Percentiles rank a stretch among this genome's conserved stretches.
Conservation (phyloP, 2,113 vertebrate genomes). For the Diadophis punctatus region DNA sequence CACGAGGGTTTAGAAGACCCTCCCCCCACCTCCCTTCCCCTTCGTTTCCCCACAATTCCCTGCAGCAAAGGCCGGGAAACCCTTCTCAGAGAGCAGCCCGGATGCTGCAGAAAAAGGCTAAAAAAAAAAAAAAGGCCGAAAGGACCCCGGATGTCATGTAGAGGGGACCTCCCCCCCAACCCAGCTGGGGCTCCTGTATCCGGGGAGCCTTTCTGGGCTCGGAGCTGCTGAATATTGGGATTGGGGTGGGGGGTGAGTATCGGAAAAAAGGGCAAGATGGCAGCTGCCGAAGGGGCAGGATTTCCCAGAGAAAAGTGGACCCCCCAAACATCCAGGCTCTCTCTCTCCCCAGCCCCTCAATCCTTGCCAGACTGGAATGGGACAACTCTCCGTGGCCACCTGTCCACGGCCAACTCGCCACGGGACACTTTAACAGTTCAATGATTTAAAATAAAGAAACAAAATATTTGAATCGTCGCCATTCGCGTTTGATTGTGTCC, state of each 20-base stretch:
- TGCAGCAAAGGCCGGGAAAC: not conserved
- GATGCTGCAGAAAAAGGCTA: not conserved
- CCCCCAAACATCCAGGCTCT: too few relatives aligned
- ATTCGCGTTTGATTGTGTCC: not conserved
- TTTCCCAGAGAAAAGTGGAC: not conserved
- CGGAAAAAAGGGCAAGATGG: not conserved
- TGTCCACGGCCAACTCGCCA: too few relatives aligned
- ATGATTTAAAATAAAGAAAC: not conserved
- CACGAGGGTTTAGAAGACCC: not conserved
- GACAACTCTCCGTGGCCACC: not conserved
- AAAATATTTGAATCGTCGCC: not conserved
- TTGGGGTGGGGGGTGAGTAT: fast-evolving
- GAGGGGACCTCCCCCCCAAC: not conserved
- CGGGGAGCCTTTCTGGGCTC: not conserved
- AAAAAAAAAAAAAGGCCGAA: not conserved
- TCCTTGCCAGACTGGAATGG: not conserved
- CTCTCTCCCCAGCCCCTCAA: not conserved
- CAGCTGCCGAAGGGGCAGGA: not conserved
- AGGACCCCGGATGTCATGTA: not conserved
- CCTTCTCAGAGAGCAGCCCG: not conserved
- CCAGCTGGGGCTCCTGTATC: too few relatives aligned
- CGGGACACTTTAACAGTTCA: too few relatives aligned
- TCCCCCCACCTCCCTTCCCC: not conserved
- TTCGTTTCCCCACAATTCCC: not conserved
- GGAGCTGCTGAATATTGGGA: not conserved